Evolutionary conservation across 2,797 vertebrate species (phyloP), one percentile per base, ranked within the genome.

Genomic region (Psittacula echo): DNA sequence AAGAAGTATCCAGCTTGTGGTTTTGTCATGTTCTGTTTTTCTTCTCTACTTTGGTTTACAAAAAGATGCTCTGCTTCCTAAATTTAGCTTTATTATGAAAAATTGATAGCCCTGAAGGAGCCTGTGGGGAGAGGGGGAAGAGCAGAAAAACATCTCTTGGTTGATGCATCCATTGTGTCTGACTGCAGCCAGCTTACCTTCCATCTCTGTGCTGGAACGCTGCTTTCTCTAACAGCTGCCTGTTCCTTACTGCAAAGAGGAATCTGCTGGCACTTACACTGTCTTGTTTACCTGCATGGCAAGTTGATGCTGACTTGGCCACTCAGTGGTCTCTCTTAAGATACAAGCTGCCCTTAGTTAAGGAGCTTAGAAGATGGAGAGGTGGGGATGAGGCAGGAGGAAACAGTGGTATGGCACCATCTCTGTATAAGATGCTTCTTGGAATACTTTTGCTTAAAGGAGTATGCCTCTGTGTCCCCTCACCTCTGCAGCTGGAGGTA

Each of bases 81-180:
- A 94, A 94, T 89, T 92, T 91, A 96, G 91, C 48, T 74, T 85
- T 85, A 62, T 85, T 89, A 71, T 95, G 65, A 95, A 95, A 96
- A 96, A 96, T 80, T 89, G 72, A 95, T 95, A 92, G 81, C 45
- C 68, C 65, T 61, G 27, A 90, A 91, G 60, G 86, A 94, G n/a
- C 45, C 71, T 77, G 34, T 8, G 50, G 51, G 54, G 79, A 85
- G 60, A 56, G 32, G 23, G 20, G 56, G 19, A 56, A 71, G 85
- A 76, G 73, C 30, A 70, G 77, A 30, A 60, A 66, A 85, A 26
- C 81, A 87, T 89, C 77, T 54, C 73, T 44, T 37, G 4, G 71
- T 1, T 79, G 74, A 73, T 79, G 58, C 50, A 66, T 70, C 44
- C 29, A 3, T 45, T 47, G 88, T 41, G 50, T 74, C 18, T 7